A percentile compares a stretch with the other conserved stretches of the same genome.
phyloP scores from a whole-genome alignment of 2,113 vertebrate species.

The Oreochromis tanganicae region DNA sequence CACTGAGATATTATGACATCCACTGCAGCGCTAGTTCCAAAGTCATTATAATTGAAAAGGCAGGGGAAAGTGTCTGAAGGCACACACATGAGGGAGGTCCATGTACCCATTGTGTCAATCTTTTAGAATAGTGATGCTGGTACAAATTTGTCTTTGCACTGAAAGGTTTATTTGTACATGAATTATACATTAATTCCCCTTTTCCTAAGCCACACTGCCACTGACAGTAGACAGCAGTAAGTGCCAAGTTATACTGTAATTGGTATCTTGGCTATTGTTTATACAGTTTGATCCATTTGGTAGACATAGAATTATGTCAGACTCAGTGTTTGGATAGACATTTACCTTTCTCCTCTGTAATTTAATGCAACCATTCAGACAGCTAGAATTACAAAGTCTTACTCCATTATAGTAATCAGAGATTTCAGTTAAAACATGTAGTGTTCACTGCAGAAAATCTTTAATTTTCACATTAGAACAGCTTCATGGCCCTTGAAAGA shows the following conservation, averaged over 20 bases:
- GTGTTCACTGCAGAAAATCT: not conserved
- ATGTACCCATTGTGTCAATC: slow-evolving; percentile 62
- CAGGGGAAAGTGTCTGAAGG: slow-evolving; percentile 46
- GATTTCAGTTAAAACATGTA: not conserved
- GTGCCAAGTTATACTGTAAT: slow-evolving; percentile 18
- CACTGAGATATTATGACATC: slow-evolving; percentile 37
- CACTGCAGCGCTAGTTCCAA: slow-evolving; percentile 27
- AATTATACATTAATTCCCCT: slow-evolving; percentile 41
- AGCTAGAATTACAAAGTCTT: not conserved
- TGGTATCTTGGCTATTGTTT: slow-evolving; percentile 21
- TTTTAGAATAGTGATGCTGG: slow-evolving; percentile 9
- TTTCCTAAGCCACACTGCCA: slow-evolving; percentile 5
- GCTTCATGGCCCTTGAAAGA: not conserved
- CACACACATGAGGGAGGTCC: slow-evolving; percentile 21
- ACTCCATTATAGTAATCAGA: not conserved
- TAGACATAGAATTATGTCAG: not conserved
- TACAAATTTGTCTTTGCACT: slow-evolving; percentile 36
- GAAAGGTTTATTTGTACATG: slow-evolving; percentile 53
- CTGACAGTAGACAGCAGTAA: not conserved
- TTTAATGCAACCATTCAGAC: not conserved
- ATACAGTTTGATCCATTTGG: not conserved
- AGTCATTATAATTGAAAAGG: slow-evolving; percentile 61
- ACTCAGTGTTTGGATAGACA: not conserved
- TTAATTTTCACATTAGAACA: not conserved
- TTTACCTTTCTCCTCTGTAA: not conserved